These are phyloP conservation scores for Pteria penguin DNA, from an alignment of 2,888 invertebrate genomes.

Conservation along the genomic window DNA sequence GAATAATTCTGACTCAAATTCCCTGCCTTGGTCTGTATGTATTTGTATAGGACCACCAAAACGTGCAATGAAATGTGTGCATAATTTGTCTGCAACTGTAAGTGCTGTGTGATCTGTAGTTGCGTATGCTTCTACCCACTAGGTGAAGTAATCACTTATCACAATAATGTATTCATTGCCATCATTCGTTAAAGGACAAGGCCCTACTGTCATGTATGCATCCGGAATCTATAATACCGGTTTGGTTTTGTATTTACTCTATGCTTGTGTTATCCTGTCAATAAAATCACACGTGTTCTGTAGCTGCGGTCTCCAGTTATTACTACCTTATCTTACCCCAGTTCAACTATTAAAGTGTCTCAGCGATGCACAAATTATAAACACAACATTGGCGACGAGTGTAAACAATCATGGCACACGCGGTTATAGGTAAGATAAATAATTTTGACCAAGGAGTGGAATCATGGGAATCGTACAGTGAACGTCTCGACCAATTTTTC, in stretches of 20 bases:
- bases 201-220: constrained; percentile 47
- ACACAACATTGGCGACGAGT: constrained; percentile 8
- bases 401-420: background rate
- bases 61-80: constrained; percentile 37
- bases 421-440: background rate
- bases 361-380: too few relatives aligned
- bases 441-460: background rate
- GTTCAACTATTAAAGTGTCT: too few relatives aligned
- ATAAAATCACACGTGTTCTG: too few relatives aligned
- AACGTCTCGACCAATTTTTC: constrained; percentile 1
- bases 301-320: too few relatives aligned
- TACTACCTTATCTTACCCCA: too few relatives aligned
- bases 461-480: background rate
- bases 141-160: constrained; percentile 47
- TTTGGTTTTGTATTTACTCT: too few relatives aligned
- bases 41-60: constrained; percentile 43
- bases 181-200: constrained; percentile 37
- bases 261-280: too few relatives aligned
- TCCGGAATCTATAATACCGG: constrained; percentile 46
- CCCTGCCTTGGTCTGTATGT: constrained; percentile 50
- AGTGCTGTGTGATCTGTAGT: constrained; percentile 37
- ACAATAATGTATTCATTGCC: constrained; percentile 51
- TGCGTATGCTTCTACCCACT: constrained; percentile 38
- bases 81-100: constrained; percentile 47
- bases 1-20: constrained; percentile 50